Percentiles rank a stretch among this genome's conserved stretches.
These are phyloP conservation scores for Pseudochirops corinnae DNA, from an alignment of 2,797 vertebrate species.

Conservation along the genomic window DNA sequence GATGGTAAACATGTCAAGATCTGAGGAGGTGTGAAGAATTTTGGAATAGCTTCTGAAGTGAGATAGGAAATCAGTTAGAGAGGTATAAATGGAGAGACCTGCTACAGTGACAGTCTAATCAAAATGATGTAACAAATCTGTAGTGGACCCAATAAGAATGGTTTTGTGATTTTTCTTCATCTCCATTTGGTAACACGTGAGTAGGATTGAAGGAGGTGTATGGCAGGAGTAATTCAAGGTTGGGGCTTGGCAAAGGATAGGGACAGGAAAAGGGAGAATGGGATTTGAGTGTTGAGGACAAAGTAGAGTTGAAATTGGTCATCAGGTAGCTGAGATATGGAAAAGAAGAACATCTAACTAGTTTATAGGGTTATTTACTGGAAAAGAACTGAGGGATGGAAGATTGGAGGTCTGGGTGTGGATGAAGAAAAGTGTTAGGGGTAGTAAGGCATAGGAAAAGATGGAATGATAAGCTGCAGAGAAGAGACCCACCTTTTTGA, in stretches of 20 bases:
- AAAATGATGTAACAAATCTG: not conserved
- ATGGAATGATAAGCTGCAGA: not conserved
- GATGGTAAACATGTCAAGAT: not conserved
- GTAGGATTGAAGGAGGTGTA: not conserved
- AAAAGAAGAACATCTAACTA: not conserved
- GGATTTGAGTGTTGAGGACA: not conserved
- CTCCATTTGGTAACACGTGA: not conserved
- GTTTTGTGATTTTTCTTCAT: not conserved
- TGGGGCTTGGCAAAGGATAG: not conserved
- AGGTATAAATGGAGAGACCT: not conserved
- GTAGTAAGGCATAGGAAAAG: not conserved
- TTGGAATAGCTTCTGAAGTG: not conserved
- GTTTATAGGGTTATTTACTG: not conserved
- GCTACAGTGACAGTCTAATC: not conserved
- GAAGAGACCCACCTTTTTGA: not conserved
- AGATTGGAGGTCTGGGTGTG: not conserved
- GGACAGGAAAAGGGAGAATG: not conserved
- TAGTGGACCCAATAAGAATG: not conserved
- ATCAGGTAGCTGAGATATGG: not conserved
- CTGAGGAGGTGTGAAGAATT: not conserved
- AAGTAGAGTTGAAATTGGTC: not conserved
- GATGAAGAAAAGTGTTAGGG: not conserved
- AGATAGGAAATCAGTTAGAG: not conserved
- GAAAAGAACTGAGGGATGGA: not conserved
- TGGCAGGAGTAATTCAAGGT: not conserved